Conservation (phyloP, 2,888 invertebrate genomes). For the Biston stratarius region DNA sequence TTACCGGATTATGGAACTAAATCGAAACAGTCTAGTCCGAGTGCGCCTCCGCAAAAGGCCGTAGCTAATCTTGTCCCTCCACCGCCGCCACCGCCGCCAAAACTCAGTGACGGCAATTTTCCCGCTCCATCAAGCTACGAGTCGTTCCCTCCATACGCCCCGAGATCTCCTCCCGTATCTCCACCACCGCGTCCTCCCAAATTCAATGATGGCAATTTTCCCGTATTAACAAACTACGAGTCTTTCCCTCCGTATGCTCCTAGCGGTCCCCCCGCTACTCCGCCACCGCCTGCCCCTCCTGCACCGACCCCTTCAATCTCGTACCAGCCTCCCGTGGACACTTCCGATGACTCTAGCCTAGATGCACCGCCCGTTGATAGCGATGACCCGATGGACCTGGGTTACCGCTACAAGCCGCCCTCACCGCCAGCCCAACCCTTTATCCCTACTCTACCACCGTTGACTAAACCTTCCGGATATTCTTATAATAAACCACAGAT, state of each 20-base stretch:
- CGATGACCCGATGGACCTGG: conserved; percentile 59
- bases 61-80: conserved; percentile 73
- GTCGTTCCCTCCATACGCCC: conserved; percentile 77
- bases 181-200: conserved; percentile 56
- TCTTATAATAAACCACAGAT: conserved; percentile 74
- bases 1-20: conserved; percentile 71
- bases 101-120: conserved; percentile 65
- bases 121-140: conserved; percentile 73
- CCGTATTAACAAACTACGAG: conserved; percentile 71
- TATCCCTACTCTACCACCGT: conserved; percentile 65
- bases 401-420: conserved; percentile 72
- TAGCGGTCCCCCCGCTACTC: conserved; percentile 36
- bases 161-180: conserved; percentile 42
- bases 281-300: conserved; percentile 41
- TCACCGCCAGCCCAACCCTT: conserved; percentile 56
- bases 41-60: conserved; percentile 54
- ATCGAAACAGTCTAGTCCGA: conserved; percentile 65
- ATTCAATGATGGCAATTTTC: conserved; percentile 66
- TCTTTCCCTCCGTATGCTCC: conserved; percentile 78
- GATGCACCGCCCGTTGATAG: conserved; percentile 53
- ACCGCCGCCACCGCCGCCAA: conserved; percentile 68
- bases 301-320: conserved; percentile 48
- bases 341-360: conserved; percentile 50
- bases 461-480: conserved; percentile 68
- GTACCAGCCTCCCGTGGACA: conserved; percentile 57